These are phyloP conservation scores for Meteorus sp. DNA, from an alignment of 1,140 invertebrate species.

Conservation along the genomic window DNA sequence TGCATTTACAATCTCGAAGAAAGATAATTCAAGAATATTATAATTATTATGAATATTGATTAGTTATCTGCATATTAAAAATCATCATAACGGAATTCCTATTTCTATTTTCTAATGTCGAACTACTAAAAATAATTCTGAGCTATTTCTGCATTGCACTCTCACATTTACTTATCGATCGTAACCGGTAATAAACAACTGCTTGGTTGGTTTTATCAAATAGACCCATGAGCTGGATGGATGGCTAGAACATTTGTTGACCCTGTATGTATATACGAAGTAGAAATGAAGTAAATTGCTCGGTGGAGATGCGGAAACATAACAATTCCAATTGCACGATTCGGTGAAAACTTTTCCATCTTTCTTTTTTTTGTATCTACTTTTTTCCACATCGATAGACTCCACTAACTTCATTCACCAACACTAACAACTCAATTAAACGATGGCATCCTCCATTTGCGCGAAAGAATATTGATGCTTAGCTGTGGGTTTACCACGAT, in stretches of 20 bases:
- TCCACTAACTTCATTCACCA: not conserved
- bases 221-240: not conserved
- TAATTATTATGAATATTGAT: too few relatives aligned
- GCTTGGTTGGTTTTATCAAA: slow-evolving; percentile 19
- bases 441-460: not conserved
- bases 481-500: too few relatives aligned
- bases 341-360: not conserved
- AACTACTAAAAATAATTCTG: not conserved
- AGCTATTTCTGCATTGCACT: slow-evolving; percentile 5
- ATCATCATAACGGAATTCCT: too few relatives aligned
- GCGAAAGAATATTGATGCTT: too few relatives aligned
- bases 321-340: not conserved
- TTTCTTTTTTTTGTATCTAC: too few relatives aligned
- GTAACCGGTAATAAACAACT: not conserved
- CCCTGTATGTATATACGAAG: not conserved
- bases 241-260: not conserved
- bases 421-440: not conserved
- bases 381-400: not conserved
- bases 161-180: slow-evolving; percentile 15
- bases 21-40: too few relatives aligned
- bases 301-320: not conserved
- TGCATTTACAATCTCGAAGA: too few relatives aligned
- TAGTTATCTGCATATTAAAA: too few relatives aligned
- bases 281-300: not conserved
- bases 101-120: too few relatives aligned